Evolutionary conservation across 2,797 vertebrate genomes (phyloP), one percentile per base, ranked within the genome.

Genomic region (Menidia menidia): DNA sequence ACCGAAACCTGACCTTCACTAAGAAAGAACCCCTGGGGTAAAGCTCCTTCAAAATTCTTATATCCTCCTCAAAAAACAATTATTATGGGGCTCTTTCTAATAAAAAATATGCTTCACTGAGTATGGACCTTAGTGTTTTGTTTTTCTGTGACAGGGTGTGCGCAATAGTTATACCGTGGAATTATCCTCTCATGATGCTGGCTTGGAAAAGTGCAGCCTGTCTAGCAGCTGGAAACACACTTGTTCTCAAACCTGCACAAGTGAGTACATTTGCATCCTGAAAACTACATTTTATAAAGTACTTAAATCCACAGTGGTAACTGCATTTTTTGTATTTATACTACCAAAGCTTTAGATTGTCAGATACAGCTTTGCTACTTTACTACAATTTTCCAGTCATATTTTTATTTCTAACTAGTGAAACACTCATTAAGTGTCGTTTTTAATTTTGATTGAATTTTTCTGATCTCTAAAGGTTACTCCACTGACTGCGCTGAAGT

Each of bases 151-250:
- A 18, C 77, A 99, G 97, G 0, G 97, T 98, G 67, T 99, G 98
- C 71, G 98, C 96, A 68, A 98, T 99, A 13, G 87, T 99, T 68
- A 98, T 99, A 62, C 98, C 98, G 1, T 99, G 98, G 98, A 99
- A 99, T 81, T 99, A 99, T 70, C 98, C 98, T 0, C 93, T 99
- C 43, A 99, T 99, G 98, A 99, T 99, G 98, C 88, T 99, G 80
- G 97, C 98, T 0, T 99, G 98, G 98, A 99, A 99, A 85, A 98
- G 96, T 0, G 97, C 98, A 0, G 97, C 97, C 0, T 99, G 98
- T 77, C 83, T 99, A 63, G 98, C 98, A 4, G 97, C 97, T 12
- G 97, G 97, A 77, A 99, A 99, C 84, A 98, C 96, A 0, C 92
- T 99, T 0, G 96, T 99, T 55, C 94, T 99, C 13, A 99, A 99